These are phyloP conservation scores for Hemistola chrysoprasaria DNA, from an alignment of 2,888 invertebrate species.

Conservation along the genomic window DNA sequence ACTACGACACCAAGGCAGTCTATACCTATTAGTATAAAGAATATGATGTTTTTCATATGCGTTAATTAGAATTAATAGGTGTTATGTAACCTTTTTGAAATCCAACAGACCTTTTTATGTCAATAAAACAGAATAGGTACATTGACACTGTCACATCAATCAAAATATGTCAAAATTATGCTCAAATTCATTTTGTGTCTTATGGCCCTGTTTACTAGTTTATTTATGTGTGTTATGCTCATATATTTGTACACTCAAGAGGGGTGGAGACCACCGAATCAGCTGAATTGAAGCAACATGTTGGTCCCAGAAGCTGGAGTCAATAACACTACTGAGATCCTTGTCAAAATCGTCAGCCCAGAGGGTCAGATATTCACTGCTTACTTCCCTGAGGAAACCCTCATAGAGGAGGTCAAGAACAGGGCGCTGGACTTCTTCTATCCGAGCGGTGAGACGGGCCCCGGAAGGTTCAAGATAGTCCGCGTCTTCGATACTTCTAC, in stretches of 20 bases:
- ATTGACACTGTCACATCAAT: slow-evolving; percentile 9
- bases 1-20: too few relatives aligned
- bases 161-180: slow-evolving; percentile 44
- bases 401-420: slow-evolving; percentile 69
- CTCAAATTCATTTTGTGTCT: slow-evolving; percentile 51
- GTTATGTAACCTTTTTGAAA: slow-evolving; percentile 12
- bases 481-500: slow-evolving; percentile 63
- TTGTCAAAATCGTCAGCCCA: slow-evolving; percentile 65
- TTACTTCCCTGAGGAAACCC: slow-evolving; percentile 60
- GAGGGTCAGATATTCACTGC: slow-evolving; percentile 63
- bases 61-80: too few relatives aligned
- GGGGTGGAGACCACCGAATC: slow-evolving; percentile 25
- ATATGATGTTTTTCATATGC: too few relatives aligned
- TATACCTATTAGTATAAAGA: too few relatives aligned
- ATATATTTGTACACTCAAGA: slow-evolving; percentile 28
- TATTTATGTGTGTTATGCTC: slow-evolving; percentile 45
- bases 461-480: slow-evolving; percentile 63
- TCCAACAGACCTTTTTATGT: too few relatives aligned
- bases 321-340: slow-evolving; percentile 44
- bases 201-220: slow-evolving; percentile 48
- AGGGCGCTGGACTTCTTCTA: slow-evolving; percentile 66
- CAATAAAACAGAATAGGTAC: too few relatives aligned
- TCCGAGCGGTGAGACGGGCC: slow-evolving; percentile 61
- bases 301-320: slow-evolving; percentile 59
- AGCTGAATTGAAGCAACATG: slow-evolving; percentile 39